Evolutionary conservation across 2,888 invertebrate species (phyloP).

Genomic region (Syrphus vitripennis): DNA sequence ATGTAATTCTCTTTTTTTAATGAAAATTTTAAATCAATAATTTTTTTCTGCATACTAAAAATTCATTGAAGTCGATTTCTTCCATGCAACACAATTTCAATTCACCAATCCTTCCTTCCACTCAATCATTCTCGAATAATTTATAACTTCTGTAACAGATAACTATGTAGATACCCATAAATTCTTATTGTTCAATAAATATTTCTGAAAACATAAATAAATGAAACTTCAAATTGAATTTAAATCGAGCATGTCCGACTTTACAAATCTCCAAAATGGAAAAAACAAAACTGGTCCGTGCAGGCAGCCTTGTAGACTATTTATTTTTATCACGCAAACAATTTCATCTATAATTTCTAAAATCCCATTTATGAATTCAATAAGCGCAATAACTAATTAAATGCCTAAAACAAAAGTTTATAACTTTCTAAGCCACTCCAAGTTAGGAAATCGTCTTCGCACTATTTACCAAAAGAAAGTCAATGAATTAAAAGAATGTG

Average conservation of each 20-base stretch:
- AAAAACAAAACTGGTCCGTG: not conserved
- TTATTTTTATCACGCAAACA: not conserved
- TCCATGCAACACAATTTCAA: not conserved
- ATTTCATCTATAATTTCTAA: not conserved
- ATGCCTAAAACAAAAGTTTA: not conserved
- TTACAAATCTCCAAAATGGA: not conserved
- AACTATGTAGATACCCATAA: not conserved
- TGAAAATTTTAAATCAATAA: too few relatives aligned
- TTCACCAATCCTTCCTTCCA: not conserved
- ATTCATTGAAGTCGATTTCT: not conserved
- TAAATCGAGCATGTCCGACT: not conserved
- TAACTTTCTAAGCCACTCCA: constrained; percentile 4
- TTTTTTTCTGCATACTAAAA: too few relatives aligned
- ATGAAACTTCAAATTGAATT: not conserved
- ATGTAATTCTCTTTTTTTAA: too few relatives aligned
- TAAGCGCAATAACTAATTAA: not conserved
- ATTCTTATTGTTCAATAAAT: not conserved
- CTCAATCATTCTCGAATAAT: not conserved
- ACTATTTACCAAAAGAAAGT: constrained; percentile 22
- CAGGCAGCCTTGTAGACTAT: not conserved
- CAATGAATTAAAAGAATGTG: not conserved
- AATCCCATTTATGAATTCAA: not conserved
- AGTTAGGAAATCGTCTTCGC: not conserved
- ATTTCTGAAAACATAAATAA: not conserved
- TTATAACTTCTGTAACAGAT: not conserved